A percentile compares a stretch with the other conserved stretches of the same genome.
These are phyloP conservation scores for Macroglossus sobrinus DNA, from an alignment of 2,113 vertebrate genomes.

Conservation along the genomic window DNA sequence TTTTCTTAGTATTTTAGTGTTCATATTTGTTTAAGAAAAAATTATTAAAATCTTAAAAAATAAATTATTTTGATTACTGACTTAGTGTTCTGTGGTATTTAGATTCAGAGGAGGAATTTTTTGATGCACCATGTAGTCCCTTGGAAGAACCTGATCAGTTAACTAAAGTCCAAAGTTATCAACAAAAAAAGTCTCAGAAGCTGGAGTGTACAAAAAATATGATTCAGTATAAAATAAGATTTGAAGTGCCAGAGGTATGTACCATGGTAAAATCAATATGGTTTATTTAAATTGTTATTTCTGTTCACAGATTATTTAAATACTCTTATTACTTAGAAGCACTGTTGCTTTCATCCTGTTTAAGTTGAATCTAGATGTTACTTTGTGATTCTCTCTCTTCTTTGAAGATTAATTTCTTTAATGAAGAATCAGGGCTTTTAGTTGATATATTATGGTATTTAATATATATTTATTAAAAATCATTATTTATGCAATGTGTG, in stretches of 20 bases:
- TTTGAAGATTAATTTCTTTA: background rate
- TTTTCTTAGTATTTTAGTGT: background rate
- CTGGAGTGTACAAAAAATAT: slow-evolving; percentile 91
- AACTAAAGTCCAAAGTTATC: slow-evolving; percentile 61
- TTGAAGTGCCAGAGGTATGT: slow-evolving; percentile 94
- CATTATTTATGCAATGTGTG: background rate
- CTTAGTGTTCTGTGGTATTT: slow-evolving; percentile 63
- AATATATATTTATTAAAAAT: background rate
- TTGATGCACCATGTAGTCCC: slow-evolving; percentile 94
- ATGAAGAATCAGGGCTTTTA: background rate
- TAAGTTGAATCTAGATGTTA: background rate
- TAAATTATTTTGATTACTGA: slow-evolving; percentile 17
- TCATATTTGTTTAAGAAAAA: background rate
- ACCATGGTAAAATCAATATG: background rate
- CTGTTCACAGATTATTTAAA: background rate
- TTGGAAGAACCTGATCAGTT: slow-evolving; percentile 82
- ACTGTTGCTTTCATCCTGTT: background rate
- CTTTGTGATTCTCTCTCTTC: background rate
- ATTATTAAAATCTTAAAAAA: background rate
- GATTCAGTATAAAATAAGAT: slow-evolving; percentile 88
- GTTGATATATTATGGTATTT: background rate
- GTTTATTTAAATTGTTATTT: slow-evolving; percentile 22
- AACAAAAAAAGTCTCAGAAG: slow-evolving; percentile 78
- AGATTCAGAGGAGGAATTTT: slow-evolving; percentile 97
- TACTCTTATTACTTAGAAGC: background rate